Conservation (phyloP, 1,140 invertebrate genomes). For the Drosophila athabasca region DNA sequence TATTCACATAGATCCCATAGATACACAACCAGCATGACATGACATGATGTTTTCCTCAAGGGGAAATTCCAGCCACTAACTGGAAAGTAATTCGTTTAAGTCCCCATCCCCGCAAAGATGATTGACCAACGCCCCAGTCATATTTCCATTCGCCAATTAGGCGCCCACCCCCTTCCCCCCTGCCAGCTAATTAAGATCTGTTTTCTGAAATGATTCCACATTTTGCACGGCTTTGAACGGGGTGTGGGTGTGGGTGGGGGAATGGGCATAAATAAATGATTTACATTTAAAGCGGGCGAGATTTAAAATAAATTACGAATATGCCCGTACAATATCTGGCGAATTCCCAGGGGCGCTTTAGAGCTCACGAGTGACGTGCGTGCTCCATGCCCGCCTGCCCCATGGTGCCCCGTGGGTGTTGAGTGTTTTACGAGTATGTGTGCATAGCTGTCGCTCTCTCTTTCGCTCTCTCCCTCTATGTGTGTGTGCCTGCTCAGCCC, state of each 20-base stretch:
- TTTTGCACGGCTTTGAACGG: conserved; percentile 28
- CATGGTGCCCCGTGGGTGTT: conserved; percentile 25
- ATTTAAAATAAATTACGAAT: conserved; percentile 78
- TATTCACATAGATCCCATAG: neutral
- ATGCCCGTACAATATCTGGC: conserved; percentile 46
- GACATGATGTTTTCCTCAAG: neutral
- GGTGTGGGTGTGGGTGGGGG: neutral
- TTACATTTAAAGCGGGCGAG: conserved; percentile 76
- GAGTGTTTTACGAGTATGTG: conserved; percentile 49
- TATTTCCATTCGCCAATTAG: conserved; percentile 34
- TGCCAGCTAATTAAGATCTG: conserved; percentile 68
- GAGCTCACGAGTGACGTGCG: conserved; percentile 52
- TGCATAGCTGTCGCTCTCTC: conserved; percentile 5
- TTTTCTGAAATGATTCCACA: conserved; percentile 49
- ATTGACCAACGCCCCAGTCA: neutral
- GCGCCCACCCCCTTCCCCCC: conserved; percentile 43
- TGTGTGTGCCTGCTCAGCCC: conserved; percentile 40
- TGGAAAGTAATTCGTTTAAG: too few species aligned
- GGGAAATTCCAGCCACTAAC: too few species aligned
- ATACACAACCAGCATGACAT: too few species aligned
- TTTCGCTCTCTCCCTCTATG: neutral
- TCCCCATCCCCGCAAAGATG: neutral
- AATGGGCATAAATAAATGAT: conserved; percentile 60
- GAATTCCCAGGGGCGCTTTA: conserved; percentile 78
- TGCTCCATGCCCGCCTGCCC: conserved; percentile 31